phyloP scores from a whole-genome alignment of 2,797 vertebrate species.

The Steatocranus sp. region DNA sequence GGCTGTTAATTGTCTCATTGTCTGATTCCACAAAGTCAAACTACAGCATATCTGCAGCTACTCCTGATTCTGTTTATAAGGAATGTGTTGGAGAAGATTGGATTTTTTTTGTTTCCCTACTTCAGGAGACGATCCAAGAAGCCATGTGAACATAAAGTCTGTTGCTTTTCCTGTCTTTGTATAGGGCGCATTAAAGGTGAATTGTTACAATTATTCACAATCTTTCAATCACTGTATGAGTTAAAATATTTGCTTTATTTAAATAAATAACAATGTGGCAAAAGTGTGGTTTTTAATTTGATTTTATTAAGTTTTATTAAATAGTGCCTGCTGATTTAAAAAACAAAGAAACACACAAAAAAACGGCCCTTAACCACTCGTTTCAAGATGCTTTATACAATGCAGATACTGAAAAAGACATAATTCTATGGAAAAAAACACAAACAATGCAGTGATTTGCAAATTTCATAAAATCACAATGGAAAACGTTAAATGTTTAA shows the following conservation, averaged over 20 bases:
- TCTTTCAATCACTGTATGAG: background rate
- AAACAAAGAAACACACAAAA: background rate
- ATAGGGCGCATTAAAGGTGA: background rate
- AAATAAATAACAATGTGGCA: slow-evolving; percentile 22
- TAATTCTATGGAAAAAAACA: background rate
- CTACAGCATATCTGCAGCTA: background rate
- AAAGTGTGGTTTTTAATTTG: background rate
- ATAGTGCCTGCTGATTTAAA: background rate
- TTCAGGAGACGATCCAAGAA: background rate
- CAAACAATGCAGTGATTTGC: background rate
- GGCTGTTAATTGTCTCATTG: slow-evolving; percentile 6
- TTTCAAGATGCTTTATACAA: background rate
- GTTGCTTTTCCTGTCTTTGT: background rate
- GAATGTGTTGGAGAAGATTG: background rate
- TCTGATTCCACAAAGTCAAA: background rate
- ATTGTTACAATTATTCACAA: background rate
- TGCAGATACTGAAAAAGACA: background rate
- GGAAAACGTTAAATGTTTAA: background rate
- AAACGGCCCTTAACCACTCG: background rate
- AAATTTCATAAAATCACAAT: background rate
- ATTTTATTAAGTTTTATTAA: background rate
- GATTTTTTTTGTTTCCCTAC: background rate
- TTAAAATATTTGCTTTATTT: slow-evolving; percentile 10
- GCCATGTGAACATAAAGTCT: background rate
- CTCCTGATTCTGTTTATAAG: background rate